Conservation (phyloP, 2,888 invertebrate species). For the Athrips mouffetella region DNA sequence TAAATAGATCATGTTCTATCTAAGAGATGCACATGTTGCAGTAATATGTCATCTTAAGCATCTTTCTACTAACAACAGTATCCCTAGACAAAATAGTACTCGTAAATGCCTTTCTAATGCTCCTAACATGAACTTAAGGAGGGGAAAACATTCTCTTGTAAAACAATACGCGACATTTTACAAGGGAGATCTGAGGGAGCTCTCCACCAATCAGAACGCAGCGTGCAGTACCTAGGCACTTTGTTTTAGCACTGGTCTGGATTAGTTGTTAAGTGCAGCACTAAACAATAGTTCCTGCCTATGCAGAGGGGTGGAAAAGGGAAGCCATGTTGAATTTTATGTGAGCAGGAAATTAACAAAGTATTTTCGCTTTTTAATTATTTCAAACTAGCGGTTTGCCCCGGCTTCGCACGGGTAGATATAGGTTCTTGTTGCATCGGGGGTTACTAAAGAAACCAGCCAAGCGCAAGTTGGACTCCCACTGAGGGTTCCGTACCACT, state of each 20-base stretch:
- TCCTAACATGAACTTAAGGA: neutral
- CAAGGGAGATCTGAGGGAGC: conserved; percentile 4
- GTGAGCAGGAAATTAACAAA: neutral
- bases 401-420: no score
- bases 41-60: neutral
- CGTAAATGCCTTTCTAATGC: neutral
- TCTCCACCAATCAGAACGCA: conserved; percentile 8
- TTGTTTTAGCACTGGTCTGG: conserved; percentile 18
- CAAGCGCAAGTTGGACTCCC: no score
- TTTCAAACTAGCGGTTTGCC: no score
- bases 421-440: neutral
- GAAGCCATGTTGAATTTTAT: conserved; percentile 9
- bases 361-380: neutral
- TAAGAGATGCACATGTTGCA: neutral
- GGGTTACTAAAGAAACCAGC: no score
- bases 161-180: conserved; percentile 9
- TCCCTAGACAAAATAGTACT: neutral
- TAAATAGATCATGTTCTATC: neutral
- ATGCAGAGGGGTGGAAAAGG: conserved; percentile 3
- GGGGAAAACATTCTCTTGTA: conserved; percentile 6
- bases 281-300: conserved; percentile 18
- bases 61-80: neutral
- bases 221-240: neutral
- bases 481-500: no score
- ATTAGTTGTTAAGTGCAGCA: conserved; percentile 19